Conservation (phyloP, 2,888 invertebrate genomes). For the Arge pagana region DNA sequence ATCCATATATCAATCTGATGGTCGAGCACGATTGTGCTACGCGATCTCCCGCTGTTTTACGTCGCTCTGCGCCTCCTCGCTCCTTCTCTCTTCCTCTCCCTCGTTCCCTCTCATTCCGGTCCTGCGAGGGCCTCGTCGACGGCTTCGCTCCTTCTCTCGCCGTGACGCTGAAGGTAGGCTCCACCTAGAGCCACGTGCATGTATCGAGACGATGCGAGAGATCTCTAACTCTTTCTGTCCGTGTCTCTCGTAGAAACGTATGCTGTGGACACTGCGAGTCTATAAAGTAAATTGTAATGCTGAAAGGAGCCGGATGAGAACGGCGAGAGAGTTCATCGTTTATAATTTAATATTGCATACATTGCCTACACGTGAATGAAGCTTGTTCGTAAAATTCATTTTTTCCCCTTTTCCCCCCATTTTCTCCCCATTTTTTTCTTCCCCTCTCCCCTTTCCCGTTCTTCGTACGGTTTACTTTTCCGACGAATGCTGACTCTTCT, state of each 20-base stretch:
- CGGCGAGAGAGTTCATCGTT: too few species aligned
- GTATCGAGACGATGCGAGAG: too few species aligned
- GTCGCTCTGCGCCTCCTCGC: slow-evolving; percentile 38
- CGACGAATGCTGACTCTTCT: slow-evolving; percentile 33
- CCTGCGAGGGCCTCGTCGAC: slow-evolving; percentile 22
- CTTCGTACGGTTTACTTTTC: slow-evolving; percentile 22
- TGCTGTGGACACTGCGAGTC: too few species aligned
- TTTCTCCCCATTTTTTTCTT: not conserved
- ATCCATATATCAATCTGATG: slow-evolving; percentile 52
- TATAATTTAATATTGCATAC: too few species aligned
- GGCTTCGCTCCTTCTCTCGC: not conserved
- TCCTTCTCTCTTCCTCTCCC: slow-evolving; percentile 25
- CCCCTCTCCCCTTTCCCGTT: not conserved
- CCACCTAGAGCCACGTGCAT: too few species aligned
- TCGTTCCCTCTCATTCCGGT: slow-evolving; percentile 22
- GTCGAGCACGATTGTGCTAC: slow-evolving; percentile 44
- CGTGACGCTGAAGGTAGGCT: too few species aligned
- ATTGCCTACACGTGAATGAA: too few species aligned
- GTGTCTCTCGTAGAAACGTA: too few species aligned
- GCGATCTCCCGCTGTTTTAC: slow-evolving; percentile 47
- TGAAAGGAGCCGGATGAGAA: too few species aligned
- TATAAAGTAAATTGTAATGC: too few species aligned
- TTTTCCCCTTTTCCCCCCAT: slow-evolving; percentile 6
- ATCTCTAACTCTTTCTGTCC: too few species aligned
- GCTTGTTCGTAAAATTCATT: too few species aligned